Evolutionary conservation across 2,113 vertebrate species (phyloP).

Genomic region (Ictalurus furcatus): DNA sequence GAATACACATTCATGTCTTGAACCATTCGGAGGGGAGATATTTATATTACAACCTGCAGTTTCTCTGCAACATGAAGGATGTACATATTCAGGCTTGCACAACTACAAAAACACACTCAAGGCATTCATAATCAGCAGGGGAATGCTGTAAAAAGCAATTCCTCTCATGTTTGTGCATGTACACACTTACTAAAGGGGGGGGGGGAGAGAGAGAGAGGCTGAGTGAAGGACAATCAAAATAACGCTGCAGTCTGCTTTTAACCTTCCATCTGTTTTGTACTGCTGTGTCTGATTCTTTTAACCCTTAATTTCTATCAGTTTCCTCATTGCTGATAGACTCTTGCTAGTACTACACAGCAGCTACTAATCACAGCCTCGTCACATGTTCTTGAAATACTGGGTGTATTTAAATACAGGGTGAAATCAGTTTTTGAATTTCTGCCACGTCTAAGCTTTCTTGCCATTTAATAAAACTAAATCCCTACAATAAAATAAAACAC

Average conservation of each 20-base stretch:
- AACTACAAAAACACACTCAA: not conserved
- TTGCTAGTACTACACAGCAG: not conserved
- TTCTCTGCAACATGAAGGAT: not conserved
- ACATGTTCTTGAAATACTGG: not conserved
- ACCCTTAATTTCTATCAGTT: not conserved
- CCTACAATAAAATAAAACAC: not conserved
- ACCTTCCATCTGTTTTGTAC: not conserved
- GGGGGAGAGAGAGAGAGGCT: not conserved
- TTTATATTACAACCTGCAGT: slow-evolving; percentile 4
- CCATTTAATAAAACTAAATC: not conserved
- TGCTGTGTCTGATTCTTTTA: not conserved
- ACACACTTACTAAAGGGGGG: not conserved
- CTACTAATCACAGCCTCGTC: not conserved
- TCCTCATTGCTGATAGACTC: not conserved
- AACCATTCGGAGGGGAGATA: not conserved
- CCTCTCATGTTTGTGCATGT: slow-evolving; percentile 3
- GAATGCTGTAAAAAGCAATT: not conserved
- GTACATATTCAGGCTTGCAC: not conserved
- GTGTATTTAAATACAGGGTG: not conserved
- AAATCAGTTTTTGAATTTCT: not conserved
- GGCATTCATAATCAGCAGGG: not conserved
- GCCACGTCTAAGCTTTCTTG: not conserved
- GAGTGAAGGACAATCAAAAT: not conserved
- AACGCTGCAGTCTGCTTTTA: not conserved
- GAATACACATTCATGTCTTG: not conserved